phyloP scores from a whole-genome alignment of 2,888 invertebrate genomes.

The Ichneumon xanthorius region DNA sequence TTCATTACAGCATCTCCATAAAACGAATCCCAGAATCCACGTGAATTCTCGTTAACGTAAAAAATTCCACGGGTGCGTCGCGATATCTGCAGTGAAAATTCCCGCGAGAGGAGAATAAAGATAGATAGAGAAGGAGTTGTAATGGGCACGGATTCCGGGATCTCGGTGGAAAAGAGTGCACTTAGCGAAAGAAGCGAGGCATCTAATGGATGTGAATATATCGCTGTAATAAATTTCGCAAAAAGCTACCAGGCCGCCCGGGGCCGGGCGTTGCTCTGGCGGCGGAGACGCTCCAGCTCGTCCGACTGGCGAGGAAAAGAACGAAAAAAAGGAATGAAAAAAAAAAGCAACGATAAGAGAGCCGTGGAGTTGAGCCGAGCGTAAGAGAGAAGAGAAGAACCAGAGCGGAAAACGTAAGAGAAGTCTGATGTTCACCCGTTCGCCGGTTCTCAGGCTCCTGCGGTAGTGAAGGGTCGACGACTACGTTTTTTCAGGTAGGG shows the following conservation, averaged over 20 bases:
- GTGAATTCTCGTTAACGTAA: conserved; percentile 6
- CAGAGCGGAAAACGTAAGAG: conserved; percentile 71
- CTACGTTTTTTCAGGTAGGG: conserved; percentile 35
- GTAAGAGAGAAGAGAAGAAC: conserved; percentile 65
- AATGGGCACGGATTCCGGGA: conserved; percentile 69
- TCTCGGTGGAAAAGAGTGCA: conserved; percentile 72
- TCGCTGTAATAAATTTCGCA: conserved; percentile 84
- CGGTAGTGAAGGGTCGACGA: conserved; percentile 50
- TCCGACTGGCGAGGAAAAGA: conserved; percentile 30
- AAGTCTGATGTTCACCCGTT: conserved; percentile 58
- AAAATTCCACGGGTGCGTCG: conserved; percentile 18
- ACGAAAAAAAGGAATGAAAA: conserved; percentile 15
- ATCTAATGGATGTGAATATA: conserved; percentile 85
- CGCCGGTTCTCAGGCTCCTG: conserved; percentile 39
- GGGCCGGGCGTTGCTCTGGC: conserved; percentile 45
- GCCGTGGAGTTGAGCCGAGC: conserved; percentile 42
- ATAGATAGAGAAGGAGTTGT: conserved; percentile 36
- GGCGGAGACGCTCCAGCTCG: conserved; percentile 30
- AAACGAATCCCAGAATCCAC: neutral
- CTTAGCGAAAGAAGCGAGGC: conserved; percentile 79
- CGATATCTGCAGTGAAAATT: conserved; percentile 1
- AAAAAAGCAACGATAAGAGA: conserved; percentile 50
- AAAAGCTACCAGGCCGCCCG: conserved; percentile 76
- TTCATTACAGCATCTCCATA: conserved; percentile 21
- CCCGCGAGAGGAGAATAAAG: neutral